Base-by-base conservation (phyloP, 2,113 vertebrate genomes). In the Scomber japonicus region DNA sequence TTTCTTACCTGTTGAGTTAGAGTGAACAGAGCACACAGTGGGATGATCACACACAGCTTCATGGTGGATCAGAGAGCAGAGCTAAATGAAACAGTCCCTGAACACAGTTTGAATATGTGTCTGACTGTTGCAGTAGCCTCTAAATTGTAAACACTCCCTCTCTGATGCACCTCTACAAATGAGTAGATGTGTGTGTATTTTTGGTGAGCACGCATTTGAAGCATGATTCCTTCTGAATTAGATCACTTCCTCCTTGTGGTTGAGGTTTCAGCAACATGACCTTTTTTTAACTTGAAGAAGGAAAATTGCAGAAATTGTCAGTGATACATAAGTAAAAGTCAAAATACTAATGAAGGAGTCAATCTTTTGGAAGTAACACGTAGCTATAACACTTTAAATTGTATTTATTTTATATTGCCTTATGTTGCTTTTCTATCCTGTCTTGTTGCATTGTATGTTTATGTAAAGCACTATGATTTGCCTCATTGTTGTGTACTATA, bases 1-100 rank as follows among this genome's bases (percentile, higher is more conserved):
- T 67, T 60, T 80, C 76, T 71, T 91, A 95, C 94, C 93, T 94
- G 92, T 35, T 72, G 77, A 3, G 66, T 75, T 62, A 85, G 0
- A 14, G 57, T 45, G 62, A 92, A n/a, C 68, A 92, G 75, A 56
- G 73, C 75, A n/a, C 70, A 83, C 13, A 85, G 51, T 1, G 44
- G 9, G 40, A 89, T 0, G 3, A 88, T 31, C n/a, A 50, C 48
- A 11, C 0, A 8, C 57, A 80, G 57, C 78, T 82, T 88, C 89
- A 87, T 92, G 78, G 8, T 74, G 81, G 62, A 49, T 48, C 17
- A 19, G n/a, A 51, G 16, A 12, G 31, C 31, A 77, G 31, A 12
- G 48, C n/a, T 11, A 10, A 50, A 27, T n/a, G 46, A 74, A 62
- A 59, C 64, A 8, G 46, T 21, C 35, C 17, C 44, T 57, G 44